These are phyloP conservation scores for Enteromius paludinosus DNA, from an alignment of 2,797 vertebrate species.

Conservation along the genomic window DNA sequence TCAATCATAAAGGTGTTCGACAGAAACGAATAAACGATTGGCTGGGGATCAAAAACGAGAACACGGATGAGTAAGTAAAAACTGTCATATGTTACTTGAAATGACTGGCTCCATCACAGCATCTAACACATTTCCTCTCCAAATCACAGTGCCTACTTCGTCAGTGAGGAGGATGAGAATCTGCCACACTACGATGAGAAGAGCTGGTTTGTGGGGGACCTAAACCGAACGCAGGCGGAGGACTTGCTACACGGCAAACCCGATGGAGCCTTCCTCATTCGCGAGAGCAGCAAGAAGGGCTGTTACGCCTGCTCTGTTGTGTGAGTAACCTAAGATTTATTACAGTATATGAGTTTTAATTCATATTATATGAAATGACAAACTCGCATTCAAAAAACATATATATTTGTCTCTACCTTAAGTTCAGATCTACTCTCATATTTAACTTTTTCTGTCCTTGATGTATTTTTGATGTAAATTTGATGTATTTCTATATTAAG, in stretches of 20 bases:
- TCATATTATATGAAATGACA: neutral
- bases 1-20: conserved; percentile 96
- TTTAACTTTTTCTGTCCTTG: too few relatives aligned
- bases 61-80: conserved; percentile 89
- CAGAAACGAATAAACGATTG: conserved; percentile 97
- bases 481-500: neutral
- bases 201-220: conserved; percentile 94
- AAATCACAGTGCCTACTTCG: conserved; percentile 83
- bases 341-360: too few relatives aligned
- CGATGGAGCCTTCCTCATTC: conserved; percentile 92
- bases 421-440: neutral
- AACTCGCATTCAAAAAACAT: neutral
- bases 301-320: conserved; percentile 82
- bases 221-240: conserved; percentile 91
- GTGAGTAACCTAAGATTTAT: conserved; percentile 57
- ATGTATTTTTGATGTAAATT: too few relatives aligned
- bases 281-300: conserved; percentile 91
- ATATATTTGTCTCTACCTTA: neutral
- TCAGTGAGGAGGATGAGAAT: conserved; percentile 91
- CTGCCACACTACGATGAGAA: conserved; percentile 93
- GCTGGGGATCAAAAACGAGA: conserved; percentile 93
- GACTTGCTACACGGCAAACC: conserved; percentile 91
- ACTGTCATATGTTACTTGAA: neutral
- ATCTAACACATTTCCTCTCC: conserved; percentile 22
- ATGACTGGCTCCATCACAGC: neutral